Conservation (phyloP, 2,113 vertebrate genomes). For the Myxocyprinus asiaticus region DNA sequence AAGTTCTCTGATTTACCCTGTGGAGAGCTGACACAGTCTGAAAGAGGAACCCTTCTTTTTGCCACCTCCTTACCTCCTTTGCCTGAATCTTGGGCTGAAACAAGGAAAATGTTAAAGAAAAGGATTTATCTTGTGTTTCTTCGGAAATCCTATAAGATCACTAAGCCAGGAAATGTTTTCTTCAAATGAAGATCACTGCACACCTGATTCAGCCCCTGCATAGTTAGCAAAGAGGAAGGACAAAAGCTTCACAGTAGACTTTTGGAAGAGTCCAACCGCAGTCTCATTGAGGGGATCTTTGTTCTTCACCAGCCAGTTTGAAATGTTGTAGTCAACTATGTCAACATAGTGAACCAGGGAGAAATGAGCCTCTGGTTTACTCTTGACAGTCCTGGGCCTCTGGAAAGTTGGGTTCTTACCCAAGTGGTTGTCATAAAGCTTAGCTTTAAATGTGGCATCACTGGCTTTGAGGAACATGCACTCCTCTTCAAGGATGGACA, state of each 20-base stretch:
- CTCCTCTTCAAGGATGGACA: constrained; percentile 76
- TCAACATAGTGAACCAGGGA: constrained; percentile 80
- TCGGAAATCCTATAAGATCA: background rate
- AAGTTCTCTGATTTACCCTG: constrained; percentile 60
- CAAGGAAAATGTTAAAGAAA: too few relatives aligned
- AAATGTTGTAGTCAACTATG: constrained; percentile 81
- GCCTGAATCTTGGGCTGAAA: too few relatives aligned
- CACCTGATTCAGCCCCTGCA: constrained; percentile 70
- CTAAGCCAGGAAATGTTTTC: background rate
- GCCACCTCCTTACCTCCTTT: constrained; percentile 55
- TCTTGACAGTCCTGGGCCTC: constrained; percentile 62
- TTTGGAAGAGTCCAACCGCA: constrained; percentile 79
- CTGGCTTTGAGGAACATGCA: constrained; percentile 78
- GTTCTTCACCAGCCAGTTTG: constrained; percentile 79
- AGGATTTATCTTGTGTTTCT: background rate
- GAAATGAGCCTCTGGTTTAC: constrained; percentile 76
- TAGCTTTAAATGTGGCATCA: too few relatives aligned
- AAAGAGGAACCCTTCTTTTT: constrained; percentile 74
- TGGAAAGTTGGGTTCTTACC: too few relatives aligned
- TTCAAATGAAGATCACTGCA: too few relatives aligned
- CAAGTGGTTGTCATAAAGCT: too few relatives aligned
- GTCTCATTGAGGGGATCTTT: constrained; percentile 85
- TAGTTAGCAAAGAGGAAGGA: constrained; percentile 73
- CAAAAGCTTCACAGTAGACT: constrained; percentile 79
- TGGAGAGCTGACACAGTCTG: constrained; percentile 75